These are phyloP conservation scores for Melanophora roralis DNA, from an alignment of 2,888 invertebrate genomes.

Conservation along the genomic window DNA sequence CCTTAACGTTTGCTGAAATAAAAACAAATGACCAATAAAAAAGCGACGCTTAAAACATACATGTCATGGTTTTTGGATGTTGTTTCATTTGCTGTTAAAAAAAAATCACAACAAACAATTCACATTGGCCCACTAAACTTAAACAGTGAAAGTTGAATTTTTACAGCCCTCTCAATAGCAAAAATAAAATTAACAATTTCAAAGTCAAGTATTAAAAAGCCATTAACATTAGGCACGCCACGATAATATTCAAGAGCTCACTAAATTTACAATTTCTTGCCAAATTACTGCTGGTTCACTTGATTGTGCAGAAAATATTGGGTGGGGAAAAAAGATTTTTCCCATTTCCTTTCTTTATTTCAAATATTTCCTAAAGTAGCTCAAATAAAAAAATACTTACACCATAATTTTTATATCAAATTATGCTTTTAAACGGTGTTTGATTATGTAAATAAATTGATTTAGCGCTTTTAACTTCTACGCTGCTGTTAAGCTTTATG, in stretches of 20 bases:
- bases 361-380: not conserved
- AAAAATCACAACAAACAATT: conserved; percentile 37
- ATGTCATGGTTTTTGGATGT: not conserved
- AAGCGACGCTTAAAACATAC: conserved; percentile 8
- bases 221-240: conserved; percentile 34
- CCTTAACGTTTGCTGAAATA: conserved; percentile 12
- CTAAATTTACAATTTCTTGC: conserved; percentile 48
- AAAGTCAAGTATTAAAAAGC: conserved; percentile 58
- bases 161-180: conserved; percentile 1
- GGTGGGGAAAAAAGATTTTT: not conserved
- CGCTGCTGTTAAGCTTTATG: no score
- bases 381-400: no score
- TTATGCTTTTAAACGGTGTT: no score
- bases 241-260: conserved; percentile 37
- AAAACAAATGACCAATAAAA: conserved; percentile 44
- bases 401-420: no score
- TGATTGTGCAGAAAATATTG: conserved; percentile 7
- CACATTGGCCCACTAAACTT: conserved; percentile 60
- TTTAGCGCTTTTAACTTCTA: no score
- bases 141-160: conserved; percentile 26
- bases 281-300: conserved; percentile 41
- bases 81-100: conserved; percentile 4
- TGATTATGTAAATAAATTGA: no score
- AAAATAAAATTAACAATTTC: conserved; percentile 45
- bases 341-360: not conserved